Evolutionary conservation across 2,797 vertebrate species (phyloP), one percentile per base, ranked within the genome.

Genomic region (Macroramphosus scolopax): DNA sequence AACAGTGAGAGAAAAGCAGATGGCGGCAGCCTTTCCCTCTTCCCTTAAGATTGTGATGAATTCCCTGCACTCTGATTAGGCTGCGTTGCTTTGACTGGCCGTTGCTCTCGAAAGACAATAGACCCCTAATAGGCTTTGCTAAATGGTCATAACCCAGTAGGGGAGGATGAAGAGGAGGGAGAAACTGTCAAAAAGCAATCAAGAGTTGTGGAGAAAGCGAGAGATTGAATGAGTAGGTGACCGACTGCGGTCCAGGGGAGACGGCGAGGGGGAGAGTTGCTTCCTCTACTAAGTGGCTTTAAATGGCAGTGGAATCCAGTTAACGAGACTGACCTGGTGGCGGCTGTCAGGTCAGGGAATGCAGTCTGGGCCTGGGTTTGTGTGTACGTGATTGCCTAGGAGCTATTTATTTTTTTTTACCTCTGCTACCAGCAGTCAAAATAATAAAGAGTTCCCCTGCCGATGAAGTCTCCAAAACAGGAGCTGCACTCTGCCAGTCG

Each of bases 281-380:
- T 61, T 56, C 31, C 43, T 73, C n/a, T n/a, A n/a, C n/a, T n/a
- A 66, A 79, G 62, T 67, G 65, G 59, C 62, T 76, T 54, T 75
- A 81, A 77, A 75, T 71, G 61, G 64, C 30, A 25, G 41, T 47
- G 35, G 52, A 55, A 35, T 55, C 41, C 36, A 10, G 52, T 65
- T 79, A 85, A 84, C 56, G 33, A 75, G 81, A 48, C 53, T 71
- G 67, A 76, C 64, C 63, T 54, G 63, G 57, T n/a, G 0, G 44
- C 3, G 17, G 55, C 49, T 63, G 58, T 69, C 38, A 62, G 44
- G 58, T 64, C 48, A 39, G 35, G 36, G 26, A 30, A 14, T 11
- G 17, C 35, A 30, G 51, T 43, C 47, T 65, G 50, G 44, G n/a
- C 24, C 6, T 65, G 37, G 45, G 8, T 24, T n/a, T 30, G 16